Evolutionary conservation across 2,888 invertebrate species (phyloP).

Genomic region (Tetheella fluctuosa): DNA sequence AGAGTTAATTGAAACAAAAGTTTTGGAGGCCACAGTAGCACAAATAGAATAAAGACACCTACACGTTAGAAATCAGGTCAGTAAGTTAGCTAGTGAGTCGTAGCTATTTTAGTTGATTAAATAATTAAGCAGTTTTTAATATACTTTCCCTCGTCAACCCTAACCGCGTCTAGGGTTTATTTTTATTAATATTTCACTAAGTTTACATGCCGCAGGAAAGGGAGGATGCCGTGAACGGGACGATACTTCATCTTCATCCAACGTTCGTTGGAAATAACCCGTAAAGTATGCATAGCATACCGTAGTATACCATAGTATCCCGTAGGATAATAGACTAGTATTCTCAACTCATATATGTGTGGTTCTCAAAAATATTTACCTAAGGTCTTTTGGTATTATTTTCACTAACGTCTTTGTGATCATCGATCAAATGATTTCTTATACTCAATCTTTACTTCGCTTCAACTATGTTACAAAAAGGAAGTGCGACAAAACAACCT

Average conservation of each 20-base stretch:
- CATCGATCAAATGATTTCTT: no score
- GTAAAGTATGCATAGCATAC: background rate
- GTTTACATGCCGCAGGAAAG: background rate
- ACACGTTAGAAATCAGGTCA: background rate
- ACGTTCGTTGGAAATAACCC: background rate
- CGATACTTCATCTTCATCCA: background rate
- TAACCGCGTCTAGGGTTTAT: background rate
- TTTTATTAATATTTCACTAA: background rate
- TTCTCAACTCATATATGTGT: background rate
- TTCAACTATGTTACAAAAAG: background rate
- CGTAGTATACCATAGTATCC: no score
- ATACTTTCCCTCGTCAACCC: background rate
- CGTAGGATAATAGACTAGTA: no score
- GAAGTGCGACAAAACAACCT: background rate
- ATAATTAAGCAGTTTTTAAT: background rate
- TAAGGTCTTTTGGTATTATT: no score
- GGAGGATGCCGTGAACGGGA: background rate
- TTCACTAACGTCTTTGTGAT: no score
- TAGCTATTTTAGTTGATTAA: conserved; percentile 4
- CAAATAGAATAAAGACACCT: background rate
- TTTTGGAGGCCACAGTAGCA: background rate
- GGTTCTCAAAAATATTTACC: background rate
- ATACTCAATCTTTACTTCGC: background rate
- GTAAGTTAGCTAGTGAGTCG: background rate
- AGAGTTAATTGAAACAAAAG: background rate